Evolutionary conservation across 2,797 vertebrate genomes (phyloP).

Genomic region (Phoxinus dragarum): DNA sequence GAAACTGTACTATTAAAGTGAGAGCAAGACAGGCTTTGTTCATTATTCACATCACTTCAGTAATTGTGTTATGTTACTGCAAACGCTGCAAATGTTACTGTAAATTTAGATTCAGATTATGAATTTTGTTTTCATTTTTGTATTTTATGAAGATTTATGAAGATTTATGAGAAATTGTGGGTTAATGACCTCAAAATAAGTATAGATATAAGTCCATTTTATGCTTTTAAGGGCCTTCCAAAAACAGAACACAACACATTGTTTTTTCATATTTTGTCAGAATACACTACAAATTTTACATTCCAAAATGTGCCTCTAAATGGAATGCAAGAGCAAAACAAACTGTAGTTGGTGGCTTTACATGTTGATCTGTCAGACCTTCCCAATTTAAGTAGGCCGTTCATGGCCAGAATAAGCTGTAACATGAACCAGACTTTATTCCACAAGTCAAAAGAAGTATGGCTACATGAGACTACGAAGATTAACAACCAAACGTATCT

Average conservation of each 20-base stretch:
- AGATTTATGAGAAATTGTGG: not conserved
- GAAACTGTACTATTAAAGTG: not conserved
- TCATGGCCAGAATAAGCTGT: not conserved
- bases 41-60: not conserved
- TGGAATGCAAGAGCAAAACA: not conserved
- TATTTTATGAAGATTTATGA: not conserved
- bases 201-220: not conserved
- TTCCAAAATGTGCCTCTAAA: not conserved
- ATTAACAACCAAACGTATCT: not conserved
- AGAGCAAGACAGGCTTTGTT: constrained; percentile 5
- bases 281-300: not conserved
- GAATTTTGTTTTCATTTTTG: not conserved
- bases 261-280: not conserved
- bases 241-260: not conserved
- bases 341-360: not conserved
- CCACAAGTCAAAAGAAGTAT: not conserved
- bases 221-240: not conserved
- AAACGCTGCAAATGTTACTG: not conserved
- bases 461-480: not conserved
- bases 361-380: not conserved
- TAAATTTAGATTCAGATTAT: not conserved
- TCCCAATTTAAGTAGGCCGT: not conserved
- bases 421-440: constrained; percentile 1
- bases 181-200: not conserved
- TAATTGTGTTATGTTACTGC: not conserved